phyloP scores from a whole-genome alignment of 53 echinoderm and acorn worm species.

The Patiria pectinifera region DNA sequence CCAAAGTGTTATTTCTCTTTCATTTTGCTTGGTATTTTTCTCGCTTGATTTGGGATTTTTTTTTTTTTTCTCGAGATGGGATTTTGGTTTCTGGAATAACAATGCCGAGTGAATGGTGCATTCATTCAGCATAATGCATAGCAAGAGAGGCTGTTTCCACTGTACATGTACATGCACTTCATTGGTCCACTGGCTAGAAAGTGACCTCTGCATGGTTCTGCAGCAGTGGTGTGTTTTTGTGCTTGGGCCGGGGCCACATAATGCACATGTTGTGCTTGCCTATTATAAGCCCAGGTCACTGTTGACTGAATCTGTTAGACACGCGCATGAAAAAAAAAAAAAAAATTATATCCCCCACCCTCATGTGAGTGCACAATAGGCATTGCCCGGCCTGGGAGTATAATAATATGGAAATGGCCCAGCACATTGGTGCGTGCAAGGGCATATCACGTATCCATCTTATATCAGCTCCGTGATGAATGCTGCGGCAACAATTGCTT shows the following conservation, averaged over 20 bases:
- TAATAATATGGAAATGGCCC: constrained; percentile 50
- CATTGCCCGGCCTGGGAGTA: neutral
- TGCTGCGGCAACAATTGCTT: constrained; percentile 60
- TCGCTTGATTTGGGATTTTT: too few relatives aligned
- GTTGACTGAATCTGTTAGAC: constrained; percentile 15
- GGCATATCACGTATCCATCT: constrained; percentile 37
- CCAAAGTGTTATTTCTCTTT: too few relatives aligned
- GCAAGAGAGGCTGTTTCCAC: neutral
- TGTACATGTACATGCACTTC: neutral
- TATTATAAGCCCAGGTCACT: constrained; percentile 21
- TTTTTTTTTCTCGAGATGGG: too few relatives aligned
- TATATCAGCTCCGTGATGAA: constrained; percentile 17
- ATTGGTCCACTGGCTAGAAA: neutral
- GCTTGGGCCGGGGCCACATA: constrained; percentile 4
- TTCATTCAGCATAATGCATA: neutral
- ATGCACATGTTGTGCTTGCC: constrained; percentile 21
- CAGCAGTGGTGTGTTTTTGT: neutral
- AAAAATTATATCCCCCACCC: neutral
- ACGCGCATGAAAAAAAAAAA: neutral
- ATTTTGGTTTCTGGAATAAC: too few relatives aligned
- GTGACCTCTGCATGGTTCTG: neutral
- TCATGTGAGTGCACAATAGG: constrained; percentile 18
- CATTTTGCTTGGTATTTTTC: too few relatives aligned
- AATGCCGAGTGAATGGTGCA: neutral
- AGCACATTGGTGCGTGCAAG: constrained; percentile 44